These are phyloP conservation scores for Hemibagrus wyckioides DNA, from an alignment of 2,113 vertebrate species.

Conservation along the genomic window DNA sequence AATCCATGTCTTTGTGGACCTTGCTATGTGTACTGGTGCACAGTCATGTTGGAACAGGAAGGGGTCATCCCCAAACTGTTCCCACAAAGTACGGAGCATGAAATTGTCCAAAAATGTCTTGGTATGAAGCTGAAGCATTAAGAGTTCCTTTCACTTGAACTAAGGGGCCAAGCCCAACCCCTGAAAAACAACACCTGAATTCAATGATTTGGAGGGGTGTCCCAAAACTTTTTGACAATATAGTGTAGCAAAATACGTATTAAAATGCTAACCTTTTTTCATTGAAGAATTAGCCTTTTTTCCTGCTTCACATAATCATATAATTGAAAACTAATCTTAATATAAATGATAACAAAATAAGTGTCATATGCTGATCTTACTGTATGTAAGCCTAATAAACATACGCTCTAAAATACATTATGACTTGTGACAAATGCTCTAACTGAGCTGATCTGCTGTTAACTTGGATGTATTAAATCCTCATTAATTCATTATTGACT, in stretches of 20 bases:
- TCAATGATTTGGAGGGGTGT: too few relatives aligned
- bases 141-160: too few relatives aligned
- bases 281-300: background rate
- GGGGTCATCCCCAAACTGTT: too few relatives aligned
- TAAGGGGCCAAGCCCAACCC: too few relatives aligned
- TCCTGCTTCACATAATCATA: background rate
- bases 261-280: background rate
- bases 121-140: too few relatives aligned
- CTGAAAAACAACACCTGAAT: too few relatives aligned
- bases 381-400: background rate
- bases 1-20: too few relatives aligned
- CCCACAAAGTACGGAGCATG: too few relatives aligned
- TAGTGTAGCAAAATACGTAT: background rate
- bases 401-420: background rate
- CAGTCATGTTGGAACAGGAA: too few relatives aligned
- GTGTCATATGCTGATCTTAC: background rate
- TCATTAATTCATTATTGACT: constrained; percentile 36
- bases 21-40: too few relatives aligned
- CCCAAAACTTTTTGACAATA: too few relatives aligned
- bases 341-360: background rate
- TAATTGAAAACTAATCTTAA: background rate
- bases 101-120: too few relatives aligned
- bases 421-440: background rate
- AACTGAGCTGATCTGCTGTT: background rate
- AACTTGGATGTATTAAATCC: background rate